These are phyloP conservation scores for Laterallus jamaicensis DNA, from an alignment of 2,113 vertebrate species.

Conservation along the genomic window DNA sequence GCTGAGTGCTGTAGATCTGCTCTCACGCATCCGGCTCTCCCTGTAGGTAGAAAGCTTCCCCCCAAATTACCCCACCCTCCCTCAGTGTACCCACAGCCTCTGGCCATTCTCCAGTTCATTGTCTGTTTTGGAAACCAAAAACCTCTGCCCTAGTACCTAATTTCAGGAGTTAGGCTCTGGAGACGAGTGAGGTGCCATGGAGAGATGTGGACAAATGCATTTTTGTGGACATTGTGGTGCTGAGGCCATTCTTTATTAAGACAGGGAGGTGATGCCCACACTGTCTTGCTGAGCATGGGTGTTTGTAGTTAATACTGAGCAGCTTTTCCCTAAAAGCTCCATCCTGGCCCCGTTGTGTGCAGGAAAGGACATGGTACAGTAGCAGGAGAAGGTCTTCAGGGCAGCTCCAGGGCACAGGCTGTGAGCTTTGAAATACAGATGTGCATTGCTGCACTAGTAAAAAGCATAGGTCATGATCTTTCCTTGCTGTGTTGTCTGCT, in stretches of 20 bases:
- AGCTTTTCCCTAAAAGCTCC: background rate
- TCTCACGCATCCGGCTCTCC: slow-evolving; percentile 47
- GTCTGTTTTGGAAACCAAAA: slow-evolving; percentile 49
- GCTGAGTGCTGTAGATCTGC: slow-evolving; percentile 39
- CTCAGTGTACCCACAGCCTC: background rate
- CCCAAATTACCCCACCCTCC: slow-evolving; percentile 30
- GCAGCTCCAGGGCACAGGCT: background rate
- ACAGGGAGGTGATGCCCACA: accelerated
- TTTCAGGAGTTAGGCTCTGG: slow-evolving; percentile 26
- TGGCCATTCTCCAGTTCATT: slow-evolving; percentile 52
- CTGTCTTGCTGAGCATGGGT: background rate
- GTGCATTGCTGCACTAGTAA: background rate
- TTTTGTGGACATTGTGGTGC: background rate
- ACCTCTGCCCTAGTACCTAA: slow-evolving; percentile 52
- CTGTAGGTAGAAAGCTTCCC: slow-evolving; percentile 64
- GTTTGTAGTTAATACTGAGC: background rate
- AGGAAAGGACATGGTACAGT: background rate
- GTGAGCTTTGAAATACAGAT: background rate
- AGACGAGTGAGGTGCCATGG: background rate
- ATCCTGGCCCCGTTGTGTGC: accelerated
- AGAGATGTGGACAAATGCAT: background rate
- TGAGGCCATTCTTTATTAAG: background rate
- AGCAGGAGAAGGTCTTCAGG: background rate
- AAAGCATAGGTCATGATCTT: background rate
- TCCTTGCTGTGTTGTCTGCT: background rate